A percentile compares a stretch with the other conserved stretches of the same genome.
These are phyloP conservation scores for Phaethon lepturus DNA, from an alignment of 2,113 vertebrate species.

Conservation along the genomic window DNA sequence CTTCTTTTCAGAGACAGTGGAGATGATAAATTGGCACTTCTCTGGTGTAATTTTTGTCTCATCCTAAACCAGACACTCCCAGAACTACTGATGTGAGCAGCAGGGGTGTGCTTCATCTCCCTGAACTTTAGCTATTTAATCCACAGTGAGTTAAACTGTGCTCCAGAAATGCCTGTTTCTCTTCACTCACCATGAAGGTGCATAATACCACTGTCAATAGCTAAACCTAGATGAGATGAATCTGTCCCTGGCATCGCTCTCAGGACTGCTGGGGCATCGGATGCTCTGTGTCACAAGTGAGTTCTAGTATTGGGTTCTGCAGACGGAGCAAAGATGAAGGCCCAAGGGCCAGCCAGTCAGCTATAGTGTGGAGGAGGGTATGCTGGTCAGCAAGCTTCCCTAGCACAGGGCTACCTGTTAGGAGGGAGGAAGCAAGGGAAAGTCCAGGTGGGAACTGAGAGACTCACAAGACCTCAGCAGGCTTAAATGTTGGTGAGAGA, in stretches of 20 bases:
- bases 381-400: neutral
- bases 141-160: neutral
- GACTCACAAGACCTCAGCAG: conserved; percentile 92
- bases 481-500: conserved; percentile 83
- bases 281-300: neutral
- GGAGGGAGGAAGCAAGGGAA: neutral
- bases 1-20: neutral
- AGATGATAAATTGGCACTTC: neutral
- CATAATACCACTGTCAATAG: neutral
- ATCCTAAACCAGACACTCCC: neutral
- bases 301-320: neutral
- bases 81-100: neutral
- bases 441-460: neutral
- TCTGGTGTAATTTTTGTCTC: neutral
- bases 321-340: neutral
- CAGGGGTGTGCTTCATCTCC: neutral
- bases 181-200: neutral
- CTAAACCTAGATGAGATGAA: neutral
- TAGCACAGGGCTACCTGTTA: neutral
- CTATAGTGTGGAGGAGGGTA: neutral
- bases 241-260: neutral
- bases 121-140: neutral
- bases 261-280: neutral
- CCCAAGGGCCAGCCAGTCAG: neutral
- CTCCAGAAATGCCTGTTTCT: neutral